These are phyloP conservation scores for Drosophila vallismaia DNA, from an alignment of 2,888 invertebrate genomes.

Conservation along the genomic window DNA sequence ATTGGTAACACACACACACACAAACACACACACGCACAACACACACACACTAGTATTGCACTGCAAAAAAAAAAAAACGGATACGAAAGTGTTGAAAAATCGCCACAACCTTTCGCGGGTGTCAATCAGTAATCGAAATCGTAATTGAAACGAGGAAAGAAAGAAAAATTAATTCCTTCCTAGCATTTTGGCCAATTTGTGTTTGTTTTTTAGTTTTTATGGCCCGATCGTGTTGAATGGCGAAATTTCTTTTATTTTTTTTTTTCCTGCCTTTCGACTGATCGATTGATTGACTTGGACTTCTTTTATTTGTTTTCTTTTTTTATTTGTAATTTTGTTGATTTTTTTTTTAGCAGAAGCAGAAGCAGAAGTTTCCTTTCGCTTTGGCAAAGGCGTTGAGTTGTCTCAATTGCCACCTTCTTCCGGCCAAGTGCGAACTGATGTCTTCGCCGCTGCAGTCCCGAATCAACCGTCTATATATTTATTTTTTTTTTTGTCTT, in stretches of 20 bases:
- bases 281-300: constrained; percentile 62
- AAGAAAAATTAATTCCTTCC: constrained; percentile 15
- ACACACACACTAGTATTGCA: constrained; percentile 43
- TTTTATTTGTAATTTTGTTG: constrained; percentile 50
- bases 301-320: constrained; percentile 63
- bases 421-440: constrained; percentile 67
- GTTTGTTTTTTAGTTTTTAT: constrained; percentile 49
- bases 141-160: constrained; percentile 7
- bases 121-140: constrained; percentile 28
- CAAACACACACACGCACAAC: too few relatives aligned
- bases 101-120: constrained; percentile 40
- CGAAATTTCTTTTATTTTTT: constrained; percentile 30
- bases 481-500: not conserved
- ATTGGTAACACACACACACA: constrained; percentile 44
- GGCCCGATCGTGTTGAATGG: constrained; percentile 61
- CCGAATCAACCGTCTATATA: not conserved
- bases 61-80: constrained; percentile 50
- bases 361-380: constrained; percentile 38
- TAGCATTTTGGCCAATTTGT: constrained; percentile 52
- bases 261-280: too few relatives aligned
- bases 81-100: constrained; percentile 44
- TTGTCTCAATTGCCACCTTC: constrained; percentile 79
- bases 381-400: constrained; percentile 67
- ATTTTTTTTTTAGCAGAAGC: constrained; percentile 27
- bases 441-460: constrained; percentile 30